phyloP scores from a whole-genome alignment of 2,113 vertebrate species.

The Lepidothrix coronata region DNA sequence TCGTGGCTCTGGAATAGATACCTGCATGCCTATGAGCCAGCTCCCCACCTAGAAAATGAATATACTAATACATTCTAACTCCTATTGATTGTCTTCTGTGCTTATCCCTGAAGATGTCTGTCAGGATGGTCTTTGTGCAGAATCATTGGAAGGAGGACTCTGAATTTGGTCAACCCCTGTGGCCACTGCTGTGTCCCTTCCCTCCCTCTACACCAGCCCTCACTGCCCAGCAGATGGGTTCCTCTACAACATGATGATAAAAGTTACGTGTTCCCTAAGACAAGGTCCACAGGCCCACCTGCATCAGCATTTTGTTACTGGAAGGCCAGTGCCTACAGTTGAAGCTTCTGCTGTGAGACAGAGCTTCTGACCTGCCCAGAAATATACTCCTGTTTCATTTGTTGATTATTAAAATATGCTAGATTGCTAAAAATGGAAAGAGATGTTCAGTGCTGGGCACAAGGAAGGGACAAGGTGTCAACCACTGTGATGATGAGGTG shows the following conservation, averaged over 20 bases:
- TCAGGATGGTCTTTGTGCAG: neutral
- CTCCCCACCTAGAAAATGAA: neutral
- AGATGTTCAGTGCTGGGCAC: neutral
- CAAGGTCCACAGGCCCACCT: neutral
- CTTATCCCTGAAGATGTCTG: neutral
- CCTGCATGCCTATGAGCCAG: neutral
- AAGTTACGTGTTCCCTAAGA: neutral
- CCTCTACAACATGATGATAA: neutral
- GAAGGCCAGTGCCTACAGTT: neutral
- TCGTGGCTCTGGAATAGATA: neutral
- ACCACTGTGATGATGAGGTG: neutral
- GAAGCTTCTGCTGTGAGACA: neutral
- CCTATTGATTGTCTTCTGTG: neutral
- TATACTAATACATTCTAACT: neutral
- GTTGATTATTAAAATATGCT: neutral
- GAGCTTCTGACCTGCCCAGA: neutral
- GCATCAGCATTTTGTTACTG: neutral
- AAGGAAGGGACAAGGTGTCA: neutral
- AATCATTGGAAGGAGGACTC: neutral
- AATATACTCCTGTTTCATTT: neutral
- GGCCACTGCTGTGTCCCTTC: neutral
- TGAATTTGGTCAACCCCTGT: neutral
- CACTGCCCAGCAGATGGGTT: neutral
- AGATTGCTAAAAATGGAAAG: neutral
- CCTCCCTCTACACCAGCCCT: neutral